Evolutionary conservation across 2,888 invertebrate genomes (phyloP).

Genomic region (Drosophila bunnanda): DNA sequence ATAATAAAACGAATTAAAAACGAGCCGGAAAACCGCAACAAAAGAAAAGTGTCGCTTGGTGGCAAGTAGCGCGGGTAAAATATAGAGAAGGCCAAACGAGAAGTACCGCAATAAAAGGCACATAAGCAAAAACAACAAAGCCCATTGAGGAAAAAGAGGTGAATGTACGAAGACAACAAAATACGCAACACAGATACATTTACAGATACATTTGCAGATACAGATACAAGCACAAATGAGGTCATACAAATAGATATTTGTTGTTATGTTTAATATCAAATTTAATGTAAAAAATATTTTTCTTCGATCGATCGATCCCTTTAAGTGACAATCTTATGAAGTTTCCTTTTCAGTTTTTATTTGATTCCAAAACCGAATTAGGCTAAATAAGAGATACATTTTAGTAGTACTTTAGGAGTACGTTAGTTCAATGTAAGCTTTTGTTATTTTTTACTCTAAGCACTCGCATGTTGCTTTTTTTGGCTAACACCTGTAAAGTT

Average conservation of each 20-base stretch:
- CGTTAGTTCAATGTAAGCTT: neutral
- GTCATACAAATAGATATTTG: neutral
- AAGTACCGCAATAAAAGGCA: conserved; percentile 61
- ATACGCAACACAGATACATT: conserved; percentile 8
- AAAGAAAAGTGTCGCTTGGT: conserved; percentile 60
- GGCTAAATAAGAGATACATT: neutral
- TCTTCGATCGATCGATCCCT: no score
- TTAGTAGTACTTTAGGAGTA: neutral
- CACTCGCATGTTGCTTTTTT: neutral
- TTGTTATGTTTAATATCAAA: no score
- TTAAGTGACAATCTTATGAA: neutral
- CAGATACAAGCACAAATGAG: conserved; percentile 7
- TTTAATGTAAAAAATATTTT: no score
- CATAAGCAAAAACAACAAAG: conserved; percentile 35
- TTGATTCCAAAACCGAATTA: neutral
- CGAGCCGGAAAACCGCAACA: conserved; percentile 70
- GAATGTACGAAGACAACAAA: conserved; percentile 58
- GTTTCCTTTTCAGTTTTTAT: neutral
- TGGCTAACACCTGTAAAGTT: neutral
- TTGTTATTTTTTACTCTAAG: neutral
- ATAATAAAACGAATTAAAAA: conserved; percentile 47
- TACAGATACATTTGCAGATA: conserved; percentile 9
- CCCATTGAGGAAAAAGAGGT: conserved; percentile 44
- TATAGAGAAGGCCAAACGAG: conserved; percentile 36
- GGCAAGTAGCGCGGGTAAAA: conserved; percentile 10